These are phyloP conservation scores for Dicrurus megarhynchus DNA, from an alignment of 2,113 vertebrate genomes.

Conservation along the genomic window DNA sequence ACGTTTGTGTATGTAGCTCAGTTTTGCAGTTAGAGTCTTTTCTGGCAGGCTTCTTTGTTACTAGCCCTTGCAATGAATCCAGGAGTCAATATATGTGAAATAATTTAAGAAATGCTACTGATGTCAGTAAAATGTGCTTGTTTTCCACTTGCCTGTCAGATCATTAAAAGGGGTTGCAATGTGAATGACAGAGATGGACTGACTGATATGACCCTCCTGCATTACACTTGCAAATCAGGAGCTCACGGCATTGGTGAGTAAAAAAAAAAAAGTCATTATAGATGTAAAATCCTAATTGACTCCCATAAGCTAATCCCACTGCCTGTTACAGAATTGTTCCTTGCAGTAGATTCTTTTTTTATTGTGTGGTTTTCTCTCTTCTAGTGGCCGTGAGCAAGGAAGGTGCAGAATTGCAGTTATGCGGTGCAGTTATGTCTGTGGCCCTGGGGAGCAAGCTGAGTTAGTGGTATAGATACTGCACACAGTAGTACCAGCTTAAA, in stretches of 20 bases:
- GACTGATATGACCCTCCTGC: conserved; percentile 96
- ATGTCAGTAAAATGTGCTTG: neutral
- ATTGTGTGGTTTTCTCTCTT: neutral
- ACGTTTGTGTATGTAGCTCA: neutral
- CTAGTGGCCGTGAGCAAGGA: neutral
- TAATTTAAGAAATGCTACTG: neutral
- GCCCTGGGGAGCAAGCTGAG: neutral
- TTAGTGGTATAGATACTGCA: neutral
- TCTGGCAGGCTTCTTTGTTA: neutral
- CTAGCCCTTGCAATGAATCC: neutral
- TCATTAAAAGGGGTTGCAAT: conserved; percentile 91
- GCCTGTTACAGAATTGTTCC: neutral
- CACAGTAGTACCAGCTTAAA: neutral
- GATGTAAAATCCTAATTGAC: neutral
- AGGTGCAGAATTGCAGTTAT: neutral
- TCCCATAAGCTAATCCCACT: neutral
- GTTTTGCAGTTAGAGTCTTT: neutral
- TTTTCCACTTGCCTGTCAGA: conserved; percentile 70
- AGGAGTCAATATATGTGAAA: neutral
- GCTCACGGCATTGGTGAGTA: conserved; percentile 94
- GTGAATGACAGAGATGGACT: conserved; percentile 95
- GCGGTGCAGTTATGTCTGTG: accelerated
- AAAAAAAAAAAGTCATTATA: neutral
- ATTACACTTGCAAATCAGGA: conserved; percentile 97
- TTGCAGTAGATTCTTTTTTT: neutral